A percentile compares a stretch with the other conserved stretches of the same genome.
These are phyloP conservation scores for Salvator merianae DNA, from an alignment of 2,113 vertebrate species.

Conservation along the genomic window DNA sequence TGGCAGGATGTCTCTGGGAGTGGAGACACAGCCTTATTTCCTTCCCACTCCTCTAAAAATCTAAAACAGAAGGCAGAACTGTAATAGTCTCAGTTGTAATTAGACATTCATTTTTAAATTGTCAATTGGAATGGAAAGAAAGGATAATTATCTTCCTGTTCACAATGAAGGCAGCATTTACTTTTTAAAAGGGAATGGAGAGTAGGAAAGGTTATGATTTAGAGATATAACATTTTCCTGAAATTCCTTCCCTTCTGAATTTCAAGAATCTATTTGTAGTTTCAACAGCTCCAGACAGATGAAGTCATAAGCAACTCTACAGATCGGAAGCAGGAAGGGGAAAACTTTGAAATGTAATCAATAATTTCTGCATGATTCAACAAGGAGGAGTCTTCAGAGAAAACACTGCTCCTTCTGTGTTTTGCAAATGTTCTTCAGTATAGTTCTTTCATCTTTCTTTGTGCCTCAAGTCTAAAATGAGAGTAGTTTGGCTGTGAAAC, in stretches of 20 bases:
- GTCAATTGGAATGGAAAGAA: neutral
- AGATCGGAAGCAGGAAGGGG: neutral
- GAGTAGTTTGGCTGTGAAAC: neutral
- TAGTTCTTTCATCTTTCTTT: conserved; percentile 36
- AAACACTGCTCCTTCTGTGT: conserved; percentile 41
- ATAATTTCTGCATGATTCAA: conserved; percentile 62
- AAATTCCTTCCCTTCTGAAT: conserved; percentile 45
- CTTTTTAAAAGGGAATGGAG: neutral
- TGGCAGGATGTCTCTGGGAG: too few relatives aligned
- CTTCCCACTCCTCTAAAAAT: neutral
- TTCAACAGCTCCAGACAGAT: conserved; percentile 49
- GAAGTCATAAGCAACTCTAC: conserved; percentile 40
- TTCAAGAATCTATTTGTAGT: conserved; percentile 60
- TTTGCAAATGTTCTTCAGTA: conserved; percentile 19
- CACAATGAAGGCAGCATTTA: neutral
- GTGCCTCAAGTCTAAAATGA: conserved; percentile 16
- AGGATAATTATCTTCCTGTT: neutral
- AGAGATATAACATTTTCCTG: conserved; percentile 43
- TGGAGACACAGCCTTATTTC: too few relatives aligned
- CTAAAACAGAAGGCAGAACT: neutral
- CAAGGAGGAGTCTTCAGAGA: conserved; percentile 42
- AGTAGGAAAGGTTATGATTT: conserved; percentile 27
- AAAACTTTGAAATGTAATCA: conserved; percentile 63
- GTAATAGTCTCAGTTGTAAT: neutral
- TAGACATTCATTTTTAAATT: neutral